A percentile compares a stretch with the other conserved stretches of the same genome.
Conservation (phyloP, 1,140 invertebrate species). For the Globodera rostochiensis region DNA sequence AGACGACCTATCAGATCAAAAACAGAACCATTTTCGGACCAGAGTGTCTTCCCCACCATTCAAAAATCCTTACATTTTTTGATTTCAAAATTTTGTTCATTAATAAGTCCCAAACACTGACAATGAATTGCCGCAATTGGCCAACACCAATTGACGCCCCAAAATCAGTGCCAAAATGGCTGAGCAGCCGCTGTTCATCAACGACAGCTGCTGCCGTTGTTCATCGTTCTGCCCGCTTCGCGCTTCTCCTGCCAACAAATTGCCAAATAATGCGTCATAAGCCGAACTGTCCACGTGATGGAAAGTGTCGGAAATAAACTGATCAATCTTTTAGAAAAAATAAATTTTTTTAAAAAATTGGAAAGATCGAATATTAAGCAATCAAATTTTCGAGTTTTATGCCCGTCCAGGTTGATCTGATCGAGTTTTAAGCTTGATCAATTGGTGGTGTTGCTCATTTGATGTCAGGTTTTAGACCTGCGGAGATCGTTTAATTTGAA, state of each 20-base stretch:
- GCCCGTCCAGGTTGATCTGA: no score
- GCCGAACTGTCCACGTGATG: background rate
- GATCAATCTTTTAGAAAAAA: background rate
- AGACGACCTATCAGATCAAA: no score
- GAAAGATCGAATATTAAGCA: background rate
- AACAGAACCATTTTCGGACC: no score
- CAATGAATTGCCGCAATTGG: slow-evolving; percentile 9
- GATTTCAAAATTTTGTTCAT: no score
- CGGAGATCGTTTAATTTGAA: no score
- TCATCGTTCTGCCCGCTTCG: background rate
- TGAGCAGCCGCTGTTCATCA: slow-evolving; percentile 12
- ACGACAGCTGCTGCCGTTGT: background rate
- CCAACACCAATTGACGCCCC: background rate
- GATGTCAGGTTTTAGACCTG: no score
- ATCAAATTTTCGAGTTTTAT: no score
- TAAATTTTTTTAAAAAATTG: background rate
- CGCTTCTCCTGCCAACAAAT: background rate
- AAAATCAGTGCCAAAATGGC: slow-evolving; percentile 13
- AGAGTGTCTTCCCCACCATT: no score
- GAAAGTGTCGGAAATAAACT: background rate
- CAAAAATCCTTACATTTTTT: no score
- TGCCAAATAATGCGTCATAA: background rate
- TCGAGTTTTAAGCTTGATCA: no score
- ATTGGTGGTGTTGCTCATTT: no score
- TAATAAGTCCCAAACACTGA: no score